These are phyloP conservation scores for Amphilophus citrinellus DNA, from an alignment of 2,113 vertebrate species.

Conservation along the genomic window DNA sequence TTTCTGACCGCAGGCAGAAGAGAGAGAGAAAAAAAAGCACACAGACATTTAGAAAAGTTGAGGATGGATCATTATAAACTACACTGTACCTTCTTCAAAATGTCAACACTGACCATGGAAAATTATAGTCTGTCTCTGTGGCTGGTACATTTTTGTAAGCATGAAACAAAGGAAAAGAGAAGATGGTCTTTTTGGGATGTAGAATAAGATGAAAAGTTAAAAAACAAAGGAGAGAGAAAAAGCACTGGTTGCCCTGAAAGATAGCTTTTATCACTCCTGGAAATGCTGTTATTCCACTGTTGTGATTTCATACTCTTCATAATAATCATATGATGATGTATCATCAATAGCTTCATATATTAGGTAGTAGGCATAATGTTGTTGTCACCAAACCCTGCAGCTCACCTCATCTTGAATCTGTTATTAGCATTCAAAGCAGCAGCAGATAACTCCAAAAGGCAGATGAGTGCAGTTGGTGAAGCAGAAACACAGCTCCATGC, in stretches of 20 bases:
- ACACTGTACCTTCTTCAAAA: slow-evolving; percentile 43
- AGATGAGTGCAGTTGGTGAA: background rate
- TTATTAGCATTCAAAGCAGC: background rate
- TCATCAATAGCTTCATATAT: fast-evolving
- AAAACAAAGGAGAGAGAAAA: background rate
- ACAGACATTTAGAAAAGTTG: slow-evolving; percentile 27
- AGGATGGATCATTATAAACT: slow-evolving; percentile 48
- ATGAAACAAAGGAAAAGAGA: slow-evolving; percentile 45
- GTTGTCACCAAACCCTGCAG: background rate
- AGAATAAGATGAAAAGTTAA: background rate
- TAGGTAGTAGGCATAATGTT: background rate
- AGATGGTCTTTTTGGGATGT: background rate
- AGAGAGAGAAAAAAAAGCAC: background rate
- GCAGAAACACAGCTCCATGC: background rate
- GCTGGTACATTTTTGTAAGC: slow-evolving; percentile 43
- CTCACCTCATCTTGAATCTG: background rate
- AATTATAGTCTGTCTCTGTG: slow-evolving; percentile 52
- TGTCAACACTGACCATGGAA: slow-evolving; percentile 49
- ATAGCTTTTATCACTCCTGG: background rate
- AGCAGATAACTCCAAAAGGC: background rate
- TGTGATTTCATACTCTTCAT: background rate
- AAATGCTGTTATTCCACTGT: background rate
- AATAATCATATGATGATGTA: background rate
- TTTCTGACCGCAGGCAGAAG: slow-evolving; percentile 48
- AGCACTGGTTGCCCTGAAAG: background rate